These are phyloP conservation scores for Chaetophractus vellerosus DNA, from an alignment of 2,797 vertebrate species.

Conservation along the genomic window DNA sequence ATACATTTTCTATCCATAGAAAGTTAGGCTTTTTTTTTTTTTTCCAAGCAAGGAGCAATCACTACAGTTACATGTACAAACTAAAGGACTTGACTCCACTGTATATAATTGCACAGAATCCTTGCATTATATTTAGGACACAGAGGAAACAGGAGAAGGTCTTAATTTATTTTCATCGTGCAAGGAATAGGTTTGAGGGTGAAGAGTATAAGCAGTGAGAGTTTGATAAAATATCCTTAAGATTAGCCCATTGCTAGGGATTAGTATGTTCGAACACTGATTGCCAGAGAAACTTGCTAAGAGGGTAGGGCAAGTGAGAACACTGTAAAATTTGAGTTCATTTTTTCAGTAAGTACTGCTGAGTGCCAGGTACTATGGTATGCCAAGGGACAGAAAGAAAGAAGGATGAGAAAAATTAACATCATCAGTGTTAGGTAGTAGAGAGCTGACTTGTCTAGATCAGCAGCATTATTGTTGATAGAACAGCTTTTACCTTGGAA, in stretches of 20 bases:
- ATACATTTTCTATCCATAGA: neutral
- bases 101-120: constrained; percentile 40
- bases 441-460: neutral
- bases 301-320: neutral
- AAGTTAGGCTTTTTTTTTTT: constrained; percentile 47
- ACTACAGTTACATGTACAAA: neutral
- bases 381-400: neutral
- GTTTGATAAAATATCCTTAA: neutral
- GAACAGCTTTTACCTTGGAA: neutral
- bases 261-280: neutral
- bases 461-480: neutral
- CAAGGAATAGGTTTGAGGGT: neutral
- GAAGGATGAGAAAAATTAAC: neutral
- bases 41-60: constrained; percentile 38
- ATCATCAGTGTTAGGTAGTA: neutral
- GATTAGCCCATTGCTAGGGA: neutral
- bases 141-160: constrained; percentile 39
- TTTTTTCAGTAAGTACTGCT: constrained; percentile 9
- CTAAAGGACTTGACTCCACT: neutral
- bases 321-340: constrained; percentile 35
- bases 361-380: neutral
- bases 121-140: neutral
- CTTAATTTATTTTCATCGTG: constrained; percentile 55
- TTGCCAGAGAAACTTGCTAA: constrained; percentile 10
- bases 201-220: neutral